phyloP scores from a whole-genome alignment of 2,888 invertebrate genomes.

The Agonopterix subpropinquella region DNA sequence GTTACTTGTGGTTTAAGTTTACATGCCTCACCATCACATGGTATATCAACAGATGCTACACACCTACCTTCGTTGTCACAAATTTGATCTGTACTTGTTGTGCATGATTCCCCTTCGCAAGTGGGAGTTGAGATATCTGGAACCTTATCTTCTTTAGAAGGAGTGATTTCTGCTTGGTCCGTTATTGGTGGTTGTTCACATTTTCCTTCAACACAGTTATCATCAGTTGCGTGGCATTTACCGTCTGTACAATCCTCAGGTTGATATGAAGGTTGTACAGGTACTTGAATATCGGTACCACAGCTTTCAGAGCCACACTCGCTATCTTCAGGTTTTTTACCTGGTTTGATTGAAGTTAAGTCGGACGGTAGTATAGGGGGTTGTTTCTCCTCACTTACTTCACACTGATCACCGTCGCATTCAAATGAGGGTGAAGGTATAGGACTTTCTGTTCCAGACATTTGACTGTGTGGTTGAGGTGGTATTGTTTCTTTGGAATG shows the following conservation, averaged over 20 bases:
- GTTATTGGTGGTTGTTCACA: constrained; percentile 5
- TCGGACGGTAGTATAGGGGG: constrained; percentile 7
- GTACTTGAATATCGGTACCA: constrained; percentile 13
- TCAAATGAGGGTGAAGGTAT: constrained; percentile 28
- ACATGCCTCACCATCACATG: constrained; percentile 31
- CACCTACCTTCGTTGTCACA: no score
- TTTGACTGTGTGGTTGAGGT: constrained; percentile 67
- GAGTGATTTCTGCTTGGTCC: constrained; percentile 13
- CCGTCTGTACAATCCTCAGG: constrained; percentile 20
- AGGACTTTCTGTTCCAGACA: constrained; percentile 61
- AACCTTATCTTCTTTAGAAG: constrained; percentile 1
- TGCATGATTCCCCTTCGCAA: constrained; percentile 16
- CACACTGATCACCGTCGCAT: constrained; percentile 50
- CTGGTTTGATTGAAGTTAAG: constrained; percentile 12
- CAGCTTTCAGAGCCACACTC: constrained; percentile 34
- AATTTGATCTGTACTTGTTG: constrained; percentile 1
- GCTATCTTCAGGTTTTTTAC: constrained; percentile 14
- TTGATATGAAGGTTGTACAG: constrained; percentile 12
- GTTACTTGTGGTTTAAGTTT: constrained; percentile 10
- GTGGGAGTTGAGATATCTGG: constrained; percentile 10
- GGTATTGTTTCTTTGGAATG: constrained; percentile 61
- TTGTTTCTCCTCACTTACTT: constrained; percentile 29
- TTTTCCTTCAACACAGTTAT: background rate
- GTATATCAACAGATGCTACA: constrained; percentile 11
- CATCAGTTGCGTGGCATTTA: background rate